phyloP scores from a whole-genome alignment of 2,888 invertebrate species.

The Agrochola macilenta region DNA sequence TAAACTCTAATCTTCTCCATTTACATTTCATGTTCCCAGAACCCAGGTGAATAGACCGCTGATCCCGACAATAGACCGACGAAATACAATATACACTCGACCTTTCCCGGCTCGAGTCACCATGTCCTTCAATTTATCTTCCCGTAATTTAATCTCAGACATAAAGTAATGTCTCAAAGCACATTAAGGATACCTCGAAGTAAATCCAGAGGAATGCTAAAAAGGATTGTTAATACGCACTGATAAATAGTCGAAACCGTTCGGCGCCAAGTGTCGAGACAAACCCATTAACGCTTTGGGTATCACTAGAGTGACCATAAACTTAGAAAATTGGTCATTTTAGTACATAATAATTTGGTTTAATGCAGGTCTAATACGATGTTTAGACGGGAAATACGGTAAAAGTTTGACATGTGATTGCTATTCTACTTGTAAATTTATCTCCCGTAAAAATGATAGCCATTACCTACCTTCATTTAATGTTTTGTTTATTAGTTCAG shows the following conservation, averaged over 20 bases:
- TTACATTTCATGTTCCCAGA: conserved; percentile 2
- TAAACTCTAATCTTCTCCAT: neutral
- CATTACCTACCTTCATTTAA: neutral
- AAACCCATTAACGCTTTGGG: conserved; percentile 75
- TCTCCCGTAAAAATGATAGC: neutral
- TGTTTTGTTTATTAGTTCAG: neutral
- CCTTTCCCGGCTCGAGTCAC: neutral
- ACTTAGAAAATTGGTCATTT: conserved; percentile 36
- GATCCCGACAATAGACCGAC: neutral
- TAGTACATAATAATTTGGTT: conserved; percentile 30
- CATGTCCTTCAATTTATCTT: conserved; percentile 29
- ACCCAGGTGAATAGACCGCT: neutral
- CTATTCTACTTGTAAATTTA: neutral
- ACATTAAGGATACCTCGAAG: conserved; percentile 31
- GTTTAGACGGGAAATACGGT: conserved; percentile 10
- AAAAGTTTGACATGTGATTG: conserved; percentile 26
- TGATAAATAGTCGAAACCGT: conserved; percentile 64
- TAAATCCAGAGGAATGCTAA: conserved; percentile 39
- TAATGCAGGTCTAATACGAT: conserved; percentile 29
- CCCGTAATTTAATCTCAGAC: conserved; percentile 37
- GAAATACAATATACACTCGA: conserved; percentile 25
- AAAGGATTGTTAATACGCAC: conserved; percentile 39
- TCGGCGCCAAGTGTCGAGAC: conserved; percentile 78
- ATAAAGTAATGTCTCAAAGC: conserved; percentile 37
- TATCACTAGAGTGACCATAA: conserved; percentile 65